Base-by-base conservation (phyloP, 2,888 invertebrate genomes). In the Chloroclysta siterata region DNA sequence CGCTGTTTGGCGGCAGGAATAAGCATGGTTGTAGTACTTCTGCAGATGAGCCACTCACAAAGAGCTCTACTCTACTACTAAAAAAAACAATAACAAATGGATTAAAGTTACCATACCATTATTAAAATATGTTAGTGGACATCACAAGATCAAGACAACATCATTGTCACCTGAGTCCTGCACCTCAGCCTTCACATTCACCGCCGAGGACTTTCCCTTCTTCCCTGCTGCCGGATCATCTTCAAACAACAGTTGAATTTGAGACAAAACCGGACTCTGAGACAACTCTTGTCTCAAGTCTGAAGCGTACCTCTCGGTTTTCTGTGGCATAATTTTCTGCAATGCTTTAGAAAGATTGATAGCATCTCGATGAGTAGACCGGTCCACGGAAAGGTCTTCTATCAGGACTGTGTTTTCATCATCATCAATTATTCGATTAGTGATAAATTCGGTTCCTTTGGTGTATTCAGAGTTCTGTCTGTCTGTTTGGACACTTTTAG, bases 291-390 rank as follows among this genome's bases (percentile, higher is more conserved):
- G 29, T 0, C 7, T 29, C 5, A 7, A 14, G 6, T 50, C 48
- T 1, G 4, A 6, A 8, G 29, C n/a, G 4, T 29, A 4, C 0
- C 0, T 36, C 14, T 29, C 15, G n/a, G 22, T 3, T 47, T 15
- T 51, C 0, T 33, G 51, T 0, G 51, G 14, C 33, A 51, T 51
- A 0, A 51, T 14, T 10, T 51, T 33, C 33, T 36, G 51, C 51
- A 51, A 15, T 10, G 51, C 33, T 33, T 51, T 51, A 2, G 51
- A 33, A 11, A 51, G 14, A 33, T 33, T 36, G 5, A 51, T 51
- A 33, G 51, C 51, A 15, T 51, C 33, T 14, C 33, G 14, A 33
- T 51, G 51, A 8, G 51, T 14, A 10, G 14, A 15, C 3, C 3
- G 22, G 3, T 5, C 10, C 15, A n/a, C 51, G 0, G 50, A 29